Evolutionary conservation across 2,113 vertebrate genomes (phyloP).

Genomic region (Nyctibius bracteatus): DNA sequence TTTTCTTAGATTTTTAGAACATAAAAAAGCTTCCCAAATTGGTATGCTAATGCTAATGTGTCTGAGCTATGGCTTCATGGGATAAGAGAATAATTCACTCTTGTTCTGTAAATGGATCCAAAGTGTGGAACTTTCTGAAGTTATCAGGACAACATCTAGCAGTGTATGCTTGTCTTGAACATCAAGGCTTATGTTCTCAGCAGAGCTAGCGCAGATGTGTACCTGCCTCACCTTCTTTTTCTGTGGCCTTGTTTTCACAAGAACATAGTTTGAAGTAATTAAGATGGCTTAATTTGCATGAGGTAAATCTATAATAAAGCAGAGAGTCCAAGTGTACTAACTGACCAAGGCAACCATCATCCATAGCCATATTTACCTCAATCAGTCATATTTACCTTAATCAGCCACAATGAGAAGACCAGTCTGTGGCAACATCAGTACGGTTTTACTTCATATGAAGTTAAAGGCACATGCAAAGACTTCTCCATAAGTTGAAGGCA

Average conservation of each 20-base stretch:
- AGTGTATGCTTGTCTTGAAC: not conserved
- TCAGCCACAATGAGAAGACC: not conserved
- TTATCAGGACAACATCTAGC: not conserved
- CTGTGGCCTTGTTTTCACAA: not conserved
- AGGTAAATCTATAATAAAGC: not conserved
- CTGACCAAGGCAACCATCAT: not conserved
- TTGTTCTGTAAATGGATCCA: not conserved
- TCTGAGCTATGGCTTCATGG: not conserved
- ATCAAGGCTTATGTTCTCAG: not conserved
- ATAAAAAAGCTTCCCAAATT: not conserved
- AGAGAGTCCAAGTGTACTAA: not conserved
- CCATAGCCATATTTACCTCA: not conserved
- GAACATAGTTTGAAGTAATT: not conserved
- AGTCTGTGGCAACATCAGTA: not conserved
- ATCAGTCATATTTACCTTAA: not conserved
- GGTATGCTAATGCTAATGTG: accelerated
- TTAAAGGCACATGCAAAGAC: not conserved
- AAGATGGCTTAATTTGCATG: not conserved
- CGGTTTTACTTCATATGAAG: not conserved
- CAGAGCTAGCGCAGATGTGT: not conserved
- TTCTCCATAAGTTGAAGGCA: not conserved
- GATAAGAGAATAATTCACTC: not conserved
- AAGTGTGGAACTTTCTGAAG: not conserved
- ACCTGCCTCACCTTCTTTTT: not conserved
- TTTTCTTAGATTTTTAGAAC: not conserved